Evolutionary conservation across 2,113 vertebrate species (phyloP), one percentile per base, ranked within the genome.

Genomic region (Trachemys scripta): DNA sequence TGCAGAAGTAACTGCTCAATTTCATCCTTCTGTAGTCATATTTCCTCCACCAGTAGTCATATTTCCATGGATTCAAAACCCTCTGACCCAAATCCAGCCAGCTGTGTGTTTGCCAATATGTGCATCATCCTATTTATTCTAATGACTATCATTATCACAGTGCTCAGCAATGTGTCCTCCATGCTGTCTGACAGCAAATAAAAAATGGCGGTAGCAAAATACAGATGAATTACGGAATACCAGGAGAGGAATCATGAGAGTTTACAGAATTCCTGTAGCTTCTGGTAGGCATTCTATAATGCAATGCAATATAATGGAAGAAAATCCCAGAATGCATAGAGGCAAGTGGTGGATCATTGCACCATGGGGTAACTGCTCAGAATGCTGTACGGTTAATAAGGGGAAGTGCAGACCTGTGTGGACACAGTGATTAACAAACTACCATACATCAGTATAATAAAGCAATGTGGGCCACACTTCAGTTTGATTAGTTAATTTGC

Each of bases 91-190:
- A 19, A 29, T 57, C 54, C 4, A 0, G 47, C 12, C 78, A 35
- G 5, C 19, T 82, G 69, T 3, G 8, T 56, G 38, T 5, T 42
- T 59, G 29, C 2, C 42, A 45, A 38, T 56, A 80, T 65, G 53
- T 7, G 11, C 0, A 0, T 12, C 19, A 4, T 75, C 80, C 65
- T 51, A 50, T 45, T 49, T 50, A 20, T 3, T 35, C 11, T 2
- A 2, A 45, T 54, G 89, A n/a, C 84, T 1, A 0, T 4, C 56
- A 22, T 7, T 14, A 29, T 20, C 5, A 3, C 1, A 38, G 6
- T 24, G 19, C 84, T 45, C 6, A 20, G 27, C 54, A 35, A 1
- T 0, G 35, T 1, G 3, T 29, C 12, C 5, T 31, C 50, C 6
- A 0, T 51, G 50, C 35, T 82, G 80, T 82, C 82, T 38, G 10